Percentiles rank a stretch among this genome's conserved stretches.
Conservation (phyloP, 1,140 invertebrate genomes). For the Triops cancriformis region DNA sequence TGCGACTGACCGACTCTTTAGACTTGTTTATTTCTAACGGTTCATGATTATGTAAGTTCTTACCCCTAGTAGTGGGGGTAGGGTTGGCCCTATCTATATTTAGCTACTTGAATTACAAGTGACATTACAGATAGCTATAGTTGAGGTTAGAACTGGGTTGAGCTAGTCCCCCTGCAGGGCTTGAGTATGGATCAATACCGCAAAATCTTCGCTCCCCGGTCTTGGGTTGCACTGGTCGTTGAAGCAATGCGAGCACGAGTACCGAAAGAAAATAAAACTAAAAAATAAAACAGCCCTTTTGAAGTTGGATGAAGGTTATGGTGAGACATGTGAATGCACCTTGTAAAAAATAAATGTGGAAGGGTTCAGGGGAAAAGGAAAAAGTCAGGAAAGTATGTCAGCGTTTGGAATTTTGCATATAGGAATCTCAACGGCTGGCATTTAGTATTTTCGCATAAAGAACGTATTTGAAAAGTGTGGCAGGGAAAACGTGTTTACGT, state of each 20-base stretch:
- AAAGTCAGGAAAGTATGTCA: background rate
- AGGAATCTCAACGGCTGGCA: background rate
- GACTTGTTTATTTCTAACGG: background rate
- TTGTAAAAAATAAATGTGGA: background rate
- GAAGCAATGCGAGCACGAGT: background rate
- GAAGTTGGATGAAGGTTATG: background rate
- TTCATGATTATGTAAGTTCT: background rate
- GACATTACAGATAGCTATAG: background rate
- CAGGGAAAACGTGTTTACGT: background rate
- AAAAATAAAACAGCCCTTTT: background rate
- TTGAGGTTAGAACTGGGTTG: background rate
- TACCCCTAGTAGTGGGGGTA: background rate
- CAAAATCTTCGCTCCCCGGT: background rate
- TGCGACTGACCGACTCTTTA: conserved; percentile 1
- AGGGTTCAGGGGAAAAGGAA: background rate
- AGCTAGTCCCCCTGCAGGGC: background rate
- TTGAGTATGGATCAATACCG: conserved; percentile 5
- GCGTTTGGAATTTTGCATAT: background rate
- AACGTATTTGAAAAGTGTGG: background rate
- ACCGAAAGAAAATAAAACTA: background rate
- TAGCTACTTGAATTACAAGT: background rate
- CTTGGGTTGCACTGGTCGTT: background rate
- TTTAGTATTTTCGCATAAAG: background rate
- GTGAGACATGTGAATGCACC: background rate
- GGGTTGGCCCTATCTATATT: background rate